Evolutionary conservation across 2,113 vertebrate species (phyloP), one percentile per base, ranked within the genome.

Genomic region (Melozone crissalis): DNA sequence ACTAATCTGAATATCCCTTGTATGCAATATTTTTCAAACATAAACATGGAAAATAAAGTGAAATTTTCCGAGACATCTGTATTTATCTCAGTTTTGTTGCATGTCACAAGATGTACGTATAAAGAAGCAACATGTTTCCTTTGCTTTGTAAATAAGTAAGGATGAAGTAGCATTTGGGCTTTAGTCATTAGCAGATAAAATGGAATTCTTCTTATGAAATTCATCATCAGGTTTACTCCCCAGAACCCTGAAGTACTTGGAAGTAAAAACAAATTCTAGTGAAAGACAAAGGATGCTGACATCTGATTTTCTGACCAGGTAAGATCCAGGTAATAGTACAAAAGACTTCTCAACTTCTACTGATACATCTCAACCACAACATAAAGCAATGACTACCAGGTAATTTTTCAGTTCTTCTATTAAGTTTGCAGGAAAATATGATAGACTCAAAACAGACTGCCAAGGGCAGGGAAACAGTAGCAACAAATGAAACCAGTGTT

Each of bases 21-120:
- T 93, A 95, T 26, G 27, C 51, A 77, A 7, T 88, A 90, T 71
- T 96, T 95, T 95, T 93, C 78, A 80, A 91, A 85, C 37, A 31
- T 19, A 76, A 96, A 87, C 30, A 24, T 63, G 63, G 59, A 80
- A 90, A 97, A 96, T 96, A 97, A 95, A 97, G 46, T 69, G 72
- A 90, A 94, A 92, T 90, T 96, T 96, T 96, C 74, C 72, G 87
- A 94, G 46, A 90, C 63, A 80, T 30, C 63, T 41, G 59, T 55
- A 80, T 89, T 80, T 54, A 82, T 69, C 87, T 83, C 5, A 3
- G 55, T 91, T 93, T 89, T 94, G 54, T 94, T 87, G 78, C 10
- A 0, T 66, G 71, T 85, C 72, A 62, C 26, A 65, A 57, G 43
- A 90, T 4, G 5, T 65, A 44, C 1, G 3, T 5, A 2, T 62